phyloP scores from a whole-genome alignment of 1,140 invertebrate species.

The Saccostrea glomerata region DNA sequence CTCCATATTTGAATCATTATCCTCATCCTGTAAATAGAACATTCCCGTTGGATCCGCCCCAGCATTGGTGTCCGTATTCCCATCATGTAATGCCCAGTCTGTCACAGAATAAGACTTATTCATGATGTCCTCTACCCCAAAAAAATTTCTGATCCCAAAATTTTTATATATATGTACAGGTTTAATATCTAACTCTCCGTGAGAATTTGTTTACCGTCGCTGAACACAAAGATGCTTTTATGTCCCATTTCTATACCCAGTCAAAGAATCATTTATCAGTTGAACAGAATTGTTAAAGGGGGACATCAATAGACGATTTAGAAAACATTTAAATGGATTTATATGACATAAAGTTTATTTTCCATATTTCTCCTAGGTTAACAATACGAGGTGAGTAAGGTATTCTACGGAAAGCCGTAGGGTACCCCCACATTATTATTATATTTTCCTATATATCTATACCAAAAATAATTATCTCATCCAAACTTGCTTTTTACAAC shows the following conservation, averaged over 20 bases:
- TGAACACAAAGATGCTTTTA: constrained; percentile 28
- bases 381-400: not conserved
- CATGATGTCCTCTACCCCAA: not conserved
- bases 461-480: too few relatives aligned
- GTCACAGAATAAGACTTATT: constrained; percentile 11
- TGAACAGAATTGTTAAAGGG: not conserved
- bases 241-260: constrained; percentile 4
- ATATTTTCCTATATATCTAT: too few relatives aligned
- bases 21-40: not conserved
- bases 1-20: not conserved
- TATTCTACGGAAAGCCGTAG: not conserved
- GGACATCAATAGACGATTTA: constrained; percentile 20
- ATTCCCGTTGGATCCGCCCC: not conserved
- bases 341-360: constrained; percentile 21
- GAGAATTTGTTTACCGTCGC: not conserved
- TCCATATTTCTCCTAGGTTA: not conserved
- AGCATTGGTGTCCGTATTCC: not conserved
- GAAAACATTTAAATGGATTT: constrained; percentile 25
- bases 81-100: constrained; percentile 19
- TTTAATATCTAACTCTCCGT: not conserved
- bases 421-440: too few relatives aligned
- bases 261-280: constrained; percentile 12
- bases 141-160: not conserved
- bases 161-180: not conserved
- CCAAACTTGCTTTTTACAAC: too few relatives aligned